phyloP scores from a whole-genome alignment of 2,797 vertebrate genomes.

The Pantherophis vulpinus region DNA sequence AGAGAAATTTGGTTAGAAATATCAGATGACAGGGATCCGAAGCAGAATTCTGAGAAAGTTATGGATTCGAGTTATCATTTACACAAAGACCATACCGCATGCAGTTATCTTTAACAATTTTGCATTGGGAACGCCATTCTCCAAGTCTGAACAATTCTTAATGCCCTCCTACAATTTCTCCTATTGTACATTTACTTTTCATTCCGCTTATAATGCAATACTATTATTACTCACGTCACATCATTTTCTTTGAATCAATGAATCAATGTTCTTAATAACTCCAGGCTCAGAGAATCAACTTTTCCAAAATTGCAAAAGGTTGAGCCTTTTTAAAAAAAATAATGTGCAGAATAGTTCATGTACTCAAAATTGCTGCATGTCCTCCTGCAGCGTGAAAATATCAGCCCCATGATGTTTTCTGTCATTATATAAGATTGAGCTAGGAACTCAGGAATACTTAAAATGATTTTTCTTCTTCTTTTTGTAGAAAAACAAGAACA shows the following conservation, averaged over 20 bases:
- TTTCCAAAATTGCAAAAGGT: not conserved
- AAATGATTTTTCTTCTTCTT: not conserved
- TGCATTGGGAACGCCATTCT: not conserved
- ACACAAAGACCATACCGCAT: conserved; percentile 20
- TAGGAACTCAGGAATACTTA: conserved; percentile 19
- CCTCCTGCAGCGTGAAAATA: not conserved
- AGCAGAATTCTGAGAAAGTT: not conserved
- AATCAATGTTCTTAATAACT: conserved; percentile 15
- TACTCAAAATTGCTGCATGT: not conserved
- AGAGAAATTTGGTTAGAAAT: conserved; percentile 48
- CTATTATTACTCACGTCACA: not conserved
- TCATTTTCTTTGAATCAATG: conserved; percentile 8
- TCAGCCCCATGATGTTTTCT: conserved; percentile 4
- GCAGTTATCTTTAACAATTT: conserved; percentile 11
- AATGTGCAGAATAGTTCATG: not conserved
- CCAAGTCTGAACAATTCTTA: conserved; percentile 22
- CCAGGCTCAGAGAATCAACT: conserved; percentile 5
- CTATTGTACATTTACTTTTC: not conserved
- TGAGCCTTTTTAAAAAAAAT: not conserved
- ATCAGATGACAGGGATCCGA: conserved; percentile 19
- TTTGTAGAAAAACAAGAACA: not conserved
- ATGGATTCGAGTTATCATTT: conserved; percentile 11
- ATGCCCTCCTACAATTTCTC: conserved; percentile 5
- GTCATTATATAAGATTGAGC: not conserved
- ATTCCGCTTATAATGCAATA: not conserved